Evolutionary conservation across 2,888 invertebrate genomes (phyloP).

Genomic region (Luperina nickerlii): DNA sequence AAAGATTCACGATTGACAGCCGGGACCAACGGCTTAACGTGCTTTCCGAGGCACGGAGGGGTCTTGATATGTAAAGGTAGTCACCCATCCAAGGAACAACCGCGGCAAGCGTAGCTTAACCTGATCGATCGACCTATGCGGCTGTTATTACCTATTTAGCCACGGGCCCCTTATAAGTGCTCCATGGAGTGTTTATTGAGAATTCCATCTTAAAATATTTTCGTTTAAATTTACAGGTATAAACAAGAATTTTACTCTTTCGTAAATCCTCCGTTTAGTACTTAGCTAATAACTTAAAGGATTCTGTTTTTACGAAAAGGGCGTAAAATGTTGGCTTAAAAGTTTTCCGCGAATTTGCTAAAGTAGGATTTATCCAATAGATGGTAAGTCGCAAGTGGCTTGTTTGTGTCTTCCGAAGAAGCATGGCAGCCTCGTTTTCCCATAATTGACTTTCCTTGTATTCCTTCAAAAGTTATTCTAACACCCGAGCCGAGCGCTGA

Average conservation of each 20-base stretch:
- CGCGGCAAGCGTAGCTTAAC: too few species aligned
- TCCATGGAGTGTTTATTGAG: slow-evolving; percentile 1
- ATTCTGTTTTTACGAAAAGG: slow-evolving; percentile 37
- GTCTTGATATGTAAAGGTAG: too few species aligned
- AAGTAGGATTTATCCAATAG: slow-evolving; percentile 49
- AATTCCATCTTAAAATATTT: slow-evolving; percentile 33
- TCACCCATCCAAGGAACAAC: too few species aligned
- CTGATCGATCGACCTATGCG: too few species aligned
- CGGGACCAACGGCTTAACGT: too few species aligned
- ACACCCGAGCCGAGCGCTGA: slow-evolving; percentile 54
- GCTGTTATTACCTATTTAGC: too few species aligned
- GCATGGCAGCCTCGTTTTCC: slow-evolving; percentile 60
- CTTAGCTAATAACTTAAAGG: slow-evolving; percentile 41
- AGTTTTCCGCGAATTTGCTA: slow-evolving; percentile 36
- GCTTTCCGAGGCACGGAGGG: too few species aligned
- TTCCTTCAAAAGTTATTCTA: slow-evolving; percentile 69
- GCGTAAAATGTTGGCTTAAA: slow-evolving; percentile 42
- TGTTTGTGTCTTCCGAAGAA: slow-evolving; percentile 55
- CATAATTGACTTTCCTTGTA: slow-evolving; percentile 79
- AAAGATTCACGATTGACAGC: too few species aligned
- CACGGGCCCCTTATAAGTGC: not conserved
- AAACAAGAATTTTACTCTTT: slow-evolving; percentile 27
- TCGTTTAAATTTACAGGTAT: slow-evolving; percentile 20
- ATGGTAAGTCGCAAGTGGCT: slow-evolving; percentile 58
- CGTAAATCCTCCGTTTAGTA: slow-evolving; percentile 32